A percentile compares a stretch with the other conserved stretches of the same genome.
Conservation (phyloP, 2,888 invertebrate genomes). For the Tanypteryx hageni region DNA sequence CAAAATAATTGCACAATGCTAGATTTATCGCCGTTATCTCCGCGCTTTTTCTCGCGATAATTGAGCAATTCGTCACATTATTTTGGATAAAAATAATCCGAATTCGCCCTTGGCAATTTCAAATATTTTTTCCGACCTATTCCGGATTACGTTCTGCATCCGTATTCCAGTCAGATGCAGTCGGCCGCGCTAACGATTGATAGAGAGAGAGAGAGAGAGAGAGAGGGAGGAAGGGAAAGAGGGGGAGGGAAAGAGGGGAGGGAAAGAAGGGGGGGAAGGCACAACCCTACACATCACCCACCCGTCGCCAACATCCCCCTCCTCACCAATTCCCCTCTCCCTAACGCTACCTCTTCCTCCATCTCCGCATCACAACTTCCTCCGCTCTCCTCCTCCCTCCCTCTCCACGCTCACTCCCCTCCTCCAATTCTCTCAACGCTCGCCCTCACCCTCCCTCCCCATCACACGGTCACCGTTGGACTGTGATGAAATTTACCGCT, state of each 20-base stretch:
- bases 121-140: not conserved
- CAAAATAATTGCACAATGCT: not conserved
- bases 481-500: slow-evolving; percentile 67
- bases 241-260: too few species aligned
- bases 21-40: not conserved
- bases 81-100: slow-evolving; percentile 2
- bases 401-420: not conserved
- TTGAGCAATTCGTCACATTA: not conserved
- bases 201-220: not conserved
- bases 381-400: not conserved
- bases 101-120: not conserved
- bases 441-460: slow-evolving; percentile 34
- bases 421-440: not conserved
- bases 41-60: not conserved
- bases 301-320: not conserved
- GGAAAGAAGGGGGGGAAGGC: not conserved
- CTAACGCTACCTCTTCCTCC: not conserved
- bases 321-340: not conserved
- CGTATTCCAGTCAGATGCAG: slow-evolving; percentile 32
- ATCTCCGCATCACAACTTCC: not conserved
- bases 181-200: not conserved
- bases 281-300: not conserved
- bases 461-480: slow-evolving; percentile 57
- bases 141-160: slow-evolving; percentile 21
- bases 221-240: too few species aligned